Evolutionary conservation across 2,113 vertebrate species (phyloP), one percentile per base, ranked within the genome.

Genomic region (Perccottus glenii): DNA sequence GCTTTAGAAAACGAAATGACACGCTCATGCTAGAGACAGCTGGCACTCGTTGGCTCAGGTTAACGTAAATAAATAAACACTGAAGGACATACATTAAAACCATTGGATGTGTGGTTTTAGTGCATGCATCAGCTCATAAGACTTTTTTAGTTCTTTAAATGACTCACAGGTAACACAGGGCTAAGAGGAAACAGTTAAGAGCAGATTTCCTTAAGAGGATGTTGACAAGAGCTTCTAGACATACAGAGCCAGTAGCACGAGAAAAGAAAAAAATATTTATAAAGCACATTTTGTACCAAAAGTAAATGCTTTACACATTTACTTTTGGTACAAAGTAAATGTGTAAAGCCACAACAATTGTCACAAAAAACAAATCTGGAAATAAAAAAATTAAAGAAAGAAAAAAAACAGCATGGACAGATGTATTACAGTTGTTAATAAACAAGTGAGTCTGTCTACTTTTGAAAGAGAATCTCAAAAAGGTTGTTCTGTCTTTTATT

Each of bases 21-120:
- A 76, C 80, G 46, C 83, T 83, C 33, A 70, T 68, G 66, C 59
- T 74, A 45, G 75, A 15, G 86, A 78, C 91, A 92, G 90, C 81
- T 88, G 90, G 84, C 84, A 79, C 69, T 32, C 65, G 53, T 66
- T 76, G 80, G 80, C 83, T 90, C 81, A 68, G 75, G 80, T 89
- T 73, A 80, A 75, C 77, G 77, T 91, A 87, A 90, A 91, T 92
- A 89, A 92, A 83, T 91, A 85, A 92, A 87, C 76, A 88, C 65
- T 0, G 19, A 59, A 0, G 61, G 62, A 69, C 55, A 65, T 81
- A 88, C 78, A 71, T 75, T 72, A 65, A 67, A 64, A 53, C 33
- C 1, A 11, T 1, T 14, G n/a, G 60, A 33, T 64, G 62, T 6
- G n/a, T 33, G 51, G 53, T 11, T 14, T 40, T 36, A 27, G 19